phyloP scores from a whole-genome alignment of 2,888 invertebrate genomes.

The Eristalis pertinax region DNA sequence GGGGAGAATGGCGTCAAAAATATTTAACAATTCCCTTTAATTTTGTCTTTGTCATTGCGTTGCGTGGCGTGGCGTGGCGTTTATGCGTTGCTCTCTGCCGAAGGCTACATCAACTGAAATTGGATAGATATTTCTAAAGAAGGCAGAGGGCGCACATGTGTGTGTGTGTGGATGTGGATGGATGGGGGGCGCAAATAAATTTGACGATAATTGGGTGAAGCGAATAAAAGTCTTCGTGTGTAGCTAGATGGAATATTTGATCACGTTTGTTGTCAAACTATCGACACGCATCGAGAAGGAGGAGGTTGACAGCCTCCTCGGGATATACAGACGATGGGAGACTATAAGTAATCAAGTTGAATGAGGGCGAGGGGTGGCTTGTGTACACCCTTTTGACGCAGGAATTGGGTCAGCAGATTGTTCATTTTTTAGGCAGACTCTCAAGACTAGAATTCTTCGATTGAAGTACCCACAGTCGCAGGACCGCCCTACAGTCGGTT shows the following conservation, averaged over 20 bases:
- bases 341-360: too few relatives aligned
- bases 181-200: not conserved
- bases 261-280: not conserved
- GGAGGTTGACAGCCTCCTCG: too few relatives aligned
- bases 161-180: not conserved
- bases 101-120: not conserved
- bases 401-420: too few relatives aligned
- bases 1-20: not conserved
- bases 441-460: too few relatives aligned
- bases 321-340: too few relatives aligned
- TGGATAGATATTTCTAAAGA: not conserved
- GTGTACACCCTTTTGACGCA: too few relatives aligned
- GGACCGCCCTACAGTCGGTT: too few relatives aligned
- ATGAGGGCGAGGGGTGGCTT: too few relatives aligned
- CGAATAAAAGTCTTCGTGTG: not conserved
- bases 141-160: not conserved
- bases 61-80: not conserved
- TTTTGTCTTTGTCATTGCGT: not conserved
- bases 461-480: too few relatives aligned
- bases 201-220: not conserved
- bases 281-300: not conserved
- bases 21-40: not conserved
- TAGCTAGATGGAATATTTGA: not conserved
- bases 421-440: too few relatives aligned
- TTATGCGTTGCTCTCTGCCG: not conserved